Conservation (phyloP, 2,888 invertebrate genomes). For the Caenorhabditis doughertyi region DNA sequence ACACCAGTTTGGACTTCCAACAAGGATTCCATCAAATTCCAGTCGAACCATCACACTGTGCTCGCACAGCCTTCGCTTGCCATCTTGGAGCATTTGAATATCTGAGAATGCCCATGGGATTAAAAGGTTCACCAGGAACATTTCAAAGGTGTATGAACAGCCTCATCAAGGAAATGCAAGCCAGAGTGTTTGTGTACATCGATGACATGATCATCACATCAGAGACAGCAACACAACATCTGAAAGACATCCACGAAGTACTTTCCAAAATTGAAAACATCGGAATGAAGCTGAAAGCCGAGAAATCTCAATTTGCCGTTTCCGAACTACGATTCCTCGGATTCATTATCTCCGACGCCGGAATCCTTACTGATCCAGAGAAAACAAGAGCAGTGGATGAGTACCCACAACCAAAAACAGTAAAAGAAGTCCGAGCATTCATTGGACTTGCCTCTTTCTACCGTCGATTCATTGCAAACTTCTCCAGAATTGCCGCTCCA, state of each 20-base stretch:
- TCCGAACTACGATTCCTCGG: constrained; percentile 63
- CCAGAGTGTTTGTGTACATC: constrained; percentile 45
- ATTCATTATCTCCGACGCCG: constrained; percentile 47
- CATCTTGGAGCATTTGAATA: constrained; percentile 37
- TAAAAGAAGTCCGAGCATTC: constrained; percentile 48
- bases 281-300: constrained; percentile 63
- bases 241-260: constrained; percentile 60
- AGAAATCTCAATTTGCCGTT: constrained; percentile 63
- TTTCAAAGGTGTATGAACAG: constrained; percentile 55
- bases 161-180: constrained; percentile 1
- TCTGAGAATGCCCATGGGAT: constrained; percentile 55
- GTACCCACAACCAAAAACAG: constrained; percentile 40
- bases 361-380: constrained; percentile 60
- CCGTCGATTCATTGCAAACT: too few species aligned
- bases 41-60: constrained; percentile 11
- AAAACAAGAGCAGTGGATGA: constrained; percentile 50
- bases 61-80: constrained; percentile 52
- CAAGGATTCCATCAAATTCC: constrained; percentile 57
- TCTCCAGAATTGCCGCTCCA: constrained; percentile 42
- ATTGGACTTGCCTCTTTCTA: constrained; percentile 52
- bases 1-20: constrained; percentile 39
- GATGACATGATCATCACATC: constrained; percentile 59
- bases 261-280: constrained; percentile 30
- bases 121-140: constrained; percentile 15
- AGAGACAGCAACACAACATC: constrained; percentile 25